Evolutionary conservation across 2,113 vertebrate species (phyloP).

Genomic region (Anarrhichthys ocellatus): DNA sequence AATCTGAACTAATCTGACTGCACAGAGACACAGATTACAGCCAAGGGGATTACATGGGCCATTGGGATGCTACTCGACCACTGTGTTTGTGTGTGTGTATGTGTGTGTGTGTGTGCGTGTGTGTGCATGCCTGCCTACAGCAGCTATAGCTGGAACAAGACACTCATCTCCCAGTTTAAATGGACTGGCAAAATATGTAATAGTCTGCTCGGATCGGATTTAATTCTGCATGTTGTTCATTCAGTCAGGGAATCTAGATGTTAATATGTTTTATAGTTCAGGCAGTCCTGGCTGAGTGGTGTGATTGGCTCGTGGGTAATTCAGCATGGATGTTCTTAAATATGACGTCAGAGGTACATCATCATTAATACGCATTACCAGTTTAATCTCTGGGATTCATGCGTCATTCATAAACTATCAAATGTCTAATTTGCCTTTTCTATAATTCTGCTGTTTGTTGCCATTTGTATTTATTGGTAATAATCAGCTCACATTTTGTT

Average conservation of each 20-base stretch:
- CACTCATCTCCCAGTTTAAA: constrained; percentile 39
- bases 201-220: constrained; percentile 40
- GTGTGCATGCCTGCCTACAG: neutral
- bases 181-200: constrained; percentile 32
- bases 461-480: constrained; percentile 5
- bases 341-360: constrained; percentile 68
- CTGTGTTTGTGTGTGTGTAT: constrained; percentile 11
- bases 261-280: constrained; percentile 35
- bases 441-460: constrained; percentile 8
- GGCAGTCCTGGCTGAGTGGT: constrained; percentile 12
- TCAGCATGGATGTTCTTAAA: constrained; percentile 59
- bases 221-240: constrained; percentile 20
- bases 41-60: constrained; percentile 74
- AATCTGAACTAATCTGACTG: constrained; percentile 77
- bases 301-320: constrained; percentile 48
- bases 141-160: constrained; percentile 27
- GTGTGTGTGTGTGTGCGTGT: constrained; percentile 17
- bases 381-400: constrained; percentile 63
- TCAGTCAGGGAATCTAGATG: constrained; percentile 37
- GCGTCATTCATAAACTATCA: constrained; percentile 66
- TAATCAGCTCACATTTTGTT: neutral
- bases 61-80: constrained; percentile 60
- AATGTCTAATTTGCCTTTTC: constrained; percentile 32
- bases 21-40: constrained; percentile 77
- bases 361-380: constrained; percentile 51